A percentile compares a stretch with the other conserved stretches of the same genome.
phyloP scores from a whole-genome alignment of 1,140 invertebrate species.

The Drosophila willistoni region DNA sequence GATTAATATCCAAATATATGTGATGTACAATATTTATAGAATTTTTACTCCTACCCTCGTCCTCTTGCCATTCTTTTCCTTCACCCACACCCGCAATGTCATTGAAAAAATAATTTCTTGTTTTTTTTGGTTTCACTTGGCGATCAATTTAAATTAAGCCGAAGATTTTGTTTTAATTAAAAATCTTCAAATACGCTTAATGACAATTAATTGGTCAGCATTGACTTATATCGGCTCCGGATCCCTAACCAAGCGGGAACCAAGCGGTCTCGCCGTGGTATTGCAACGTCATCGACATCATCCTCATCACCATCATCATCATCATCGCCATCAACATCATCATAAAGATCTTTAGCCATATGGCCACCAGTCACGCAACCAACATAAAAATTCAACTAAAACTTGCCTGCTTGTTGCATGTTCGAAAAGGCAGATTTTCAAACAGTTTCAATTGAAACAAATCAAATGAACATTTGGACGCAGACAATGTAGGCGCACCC shows the following conservation, averaged over 20 bases:
- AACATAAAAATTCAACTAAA: constrained; percentile 53
- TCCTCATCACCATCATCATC: constrained; percentile 17
- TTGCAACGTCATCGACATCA: constrained; percentile 33
- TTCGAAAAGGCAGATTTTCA: constrained; percentile 47
- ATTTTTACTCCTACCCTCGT: not conserved
- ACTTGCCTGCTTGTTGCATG: constrained; percentile 46
- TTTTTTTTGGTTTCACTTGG: constrained; percentile 4
- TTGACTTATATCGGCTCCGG: constrained; percentile 45
- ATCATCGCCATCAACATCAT: too few relatives aligned
- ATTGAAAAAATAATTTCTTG: constrained; percentile 56
- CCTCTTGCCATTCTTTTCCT: not conserved
- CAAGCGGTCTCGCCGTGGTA: constrained; percentile 28
- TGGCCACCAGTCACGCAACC: constrained; percentile 75
- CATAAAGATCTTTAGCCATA: constrained; percentile 43
- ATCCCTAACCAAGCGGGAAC: constrained; percentile 31
- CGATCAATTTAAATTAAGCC: constrained; percentile 79
- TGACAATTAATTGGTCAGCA: constrained; percentile 79
- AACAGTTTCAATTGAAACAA: constrained; percentile 65
- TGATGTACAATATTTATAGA: not conserved
- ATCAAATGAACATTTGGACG: constrained; percentile 51
- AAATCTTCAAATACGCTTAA: constrained; percentile 81
- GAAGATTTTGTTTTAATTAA: constrained; percentile 81
- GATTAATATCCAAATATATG: not conserved
- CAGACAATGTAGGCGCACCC: constrained; percentile 16
- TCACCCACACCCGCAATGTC: constrained; percentile 43